Conservation (phyloP, 2,888 invertebrate species). For the Sycophila texana region DNA sequence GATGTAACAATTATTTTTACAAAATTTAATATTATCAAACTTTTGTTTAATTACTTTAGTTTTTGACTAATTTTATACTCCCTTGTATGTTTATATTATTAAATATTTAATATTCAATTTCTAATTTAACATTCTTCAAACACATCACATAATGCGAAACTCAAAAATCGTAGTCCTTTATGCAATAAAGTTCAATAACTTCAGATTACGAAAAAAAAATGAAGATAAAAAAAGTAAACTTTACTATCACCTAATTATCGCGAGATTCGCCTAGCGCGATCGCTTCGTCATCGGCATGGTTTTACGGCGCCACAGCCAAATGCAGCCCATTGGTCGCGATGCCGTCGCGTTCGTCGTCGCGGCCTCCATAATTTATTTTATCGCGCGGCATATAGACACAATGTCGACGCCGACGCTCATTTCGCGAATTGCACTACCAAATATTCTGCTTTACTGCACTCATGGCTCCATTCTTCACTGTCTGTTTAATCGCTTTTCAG, state of each 20-base stretch:
- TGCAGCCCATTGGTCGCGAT: neutral
- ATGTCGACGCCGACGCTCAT: neutral
- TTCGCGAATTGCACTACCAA: neutral
- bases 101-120: no score
- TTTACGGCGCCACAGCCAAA: neutral
- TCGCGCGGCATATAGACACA: neutral
- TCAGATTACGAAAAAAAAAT: neutral
- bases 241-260: neutral
- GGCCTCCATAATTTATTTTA: neutral
- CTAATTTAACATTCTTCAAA: no score
- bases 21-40: no score
- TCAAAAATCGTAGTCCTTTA: no score
- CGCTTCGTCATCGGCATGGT: neutral
- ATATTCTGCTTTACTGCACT: neutral
- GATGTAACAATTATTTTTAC: no score
- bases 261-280: neutral
- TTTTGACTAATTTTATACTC: no score
- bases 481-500: no score
- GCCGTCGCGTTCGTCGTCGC: neutral
- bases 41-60: no score
- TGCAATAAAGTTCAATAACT: no score
- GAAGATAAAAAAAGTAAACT: neutral
- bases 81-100: no score
- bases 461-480: no score
- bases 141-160: no score